Percentiles rank a stretch among this genome's conserved stretches.
Conservation (phyloP, 2,797 vertebrate genomes). For the Enteromius radiatus region DNA sequence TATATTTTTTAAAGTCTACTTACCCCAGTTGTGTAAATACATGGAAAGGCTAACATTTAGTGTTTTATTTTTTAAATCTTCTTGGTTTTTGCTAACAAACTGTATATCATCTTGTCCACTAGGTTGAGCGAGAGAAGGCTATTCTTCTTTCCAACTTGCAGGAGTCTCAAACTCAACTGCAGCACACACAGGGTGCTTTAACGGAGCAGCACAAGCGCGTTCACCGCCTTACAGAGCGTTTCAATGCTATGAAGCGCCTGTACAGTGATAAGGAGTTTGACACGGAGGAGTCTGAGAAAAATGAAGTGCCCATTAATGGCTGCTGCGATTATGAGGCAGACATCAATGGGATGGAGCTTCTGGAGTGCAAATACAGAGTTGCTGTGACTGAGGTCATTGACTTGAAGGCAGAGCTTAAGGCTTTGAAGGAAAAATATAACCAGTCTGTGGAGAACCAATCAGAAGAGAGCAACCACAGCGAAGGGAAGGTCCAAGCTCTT, state of each 20-base stretch:
- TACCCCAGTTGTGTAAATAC: neutral
- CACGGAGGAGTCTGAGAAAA: slow-evolving; percentile 83
- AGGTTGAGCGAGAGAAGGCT: slow-evolving; percentile 96
- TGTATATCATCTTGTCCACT: slow-evolving; percentile 58
- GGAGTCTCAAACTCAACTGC: slow-evolving; percentile 94
- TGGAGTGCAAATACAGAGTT: slow-evolving; percentile 97
- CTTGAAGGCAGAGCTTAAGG: slow-evolving; percentile 96
- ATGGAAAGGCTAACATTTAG: neutral
- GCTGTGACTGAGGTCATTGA: slow-evolving; percentile 97
- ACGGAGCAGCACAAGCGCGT: slow-evolving; percentile 90
- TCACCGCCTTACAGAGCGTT: slow-evolving; percentile 88
- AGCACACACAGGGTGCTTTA: slow-evolving; percentile 94
- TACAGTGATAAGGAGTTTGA: slow-evolving; percentile 87
- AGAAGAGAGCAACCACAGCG: slow-evolving; percentile 84
- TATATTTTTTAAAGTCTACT: neutral
- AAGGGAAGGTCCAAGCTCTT: slow-evolving; percentile 82
- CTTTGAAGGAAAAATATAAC: slow-evolving; percentile 96
- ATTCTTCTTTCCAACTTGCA: slow-evolving; percentile 89
- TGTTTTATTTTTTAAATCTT: neutral
- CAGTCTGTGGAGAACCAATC: slow-evolving; percentile 89
- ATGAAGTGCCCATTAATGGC: slow-evolving; percentile 79
- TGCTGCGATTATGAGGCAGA: slow-evolving; percentile 85
- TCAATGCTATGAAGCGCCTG: slow-evolving; percentile 85
- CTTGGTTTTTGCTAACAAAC: neutral
- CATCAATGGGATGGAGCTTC: slow-evolving; percentile 90